Conservation (phyloP, 2,797 vertebrate genomes). For the Harpagifer antarcticus region DNA sequence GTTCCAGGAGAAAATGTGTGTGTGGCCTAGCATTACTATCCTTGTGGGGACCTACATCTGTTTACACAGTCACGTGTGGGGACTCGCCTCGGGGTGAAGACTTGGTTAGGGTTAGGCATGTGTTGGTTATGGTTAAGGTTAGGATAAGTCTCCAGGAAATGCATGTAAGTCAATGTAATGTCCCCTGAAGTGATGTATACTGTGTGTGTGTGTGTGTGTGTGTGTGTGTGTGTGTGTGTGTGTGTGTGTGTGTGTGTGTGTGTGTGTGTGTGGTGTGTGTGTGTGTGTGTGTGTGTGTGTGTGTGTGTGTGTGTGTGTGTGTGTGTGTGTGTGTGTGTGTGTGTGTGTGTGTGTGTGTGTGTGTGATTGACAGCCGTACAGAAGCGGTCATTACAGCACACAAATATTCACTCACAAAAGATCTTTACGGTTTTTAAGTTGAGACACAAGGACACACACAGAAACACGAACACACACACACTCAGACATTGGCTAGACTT, state of each 20-base stretch:
- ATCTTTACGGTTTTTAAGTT: conserved; percentile 49
- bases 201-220: conserved; percentile 16
- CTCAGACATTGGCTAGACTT: not conserved
- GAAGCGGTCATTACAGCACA: conserved; percentile 44
- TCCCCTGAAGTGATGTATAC: no score
- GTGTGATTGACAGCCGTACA: no score
- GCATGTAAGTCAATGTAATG: no score
- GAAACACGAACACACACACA: conserved; percentile 10
- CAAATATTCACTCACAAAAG: conserved; percentile 57
- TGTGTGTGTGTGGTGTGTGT: conserved; percentile 8
- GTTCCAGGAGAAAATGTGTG: not conserved
- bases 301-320: conserved; percentile 20
- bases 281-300: no score
- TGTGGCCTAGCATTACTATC: no score
- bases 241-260: not conserved
- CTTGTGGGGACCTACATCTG: no score
- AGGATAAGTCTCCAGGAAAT: no score
- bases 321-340: conserved; percentile 53
- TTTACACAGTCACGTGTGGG: no score
- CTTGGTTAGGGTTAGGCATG: no score
- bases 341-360: conserved; percentile 40
- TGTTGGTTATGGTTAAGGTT: no score
- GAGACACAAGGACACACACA: conserved; percentile 16
- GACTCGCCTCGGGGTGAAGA: no score
- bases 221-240: conserved; percentile 23